These are phyloP conservation scores for Eulemur macaco DNA, from an alignment of 2,113 vertebrate species.

Conservation along the genomic window DNA sequence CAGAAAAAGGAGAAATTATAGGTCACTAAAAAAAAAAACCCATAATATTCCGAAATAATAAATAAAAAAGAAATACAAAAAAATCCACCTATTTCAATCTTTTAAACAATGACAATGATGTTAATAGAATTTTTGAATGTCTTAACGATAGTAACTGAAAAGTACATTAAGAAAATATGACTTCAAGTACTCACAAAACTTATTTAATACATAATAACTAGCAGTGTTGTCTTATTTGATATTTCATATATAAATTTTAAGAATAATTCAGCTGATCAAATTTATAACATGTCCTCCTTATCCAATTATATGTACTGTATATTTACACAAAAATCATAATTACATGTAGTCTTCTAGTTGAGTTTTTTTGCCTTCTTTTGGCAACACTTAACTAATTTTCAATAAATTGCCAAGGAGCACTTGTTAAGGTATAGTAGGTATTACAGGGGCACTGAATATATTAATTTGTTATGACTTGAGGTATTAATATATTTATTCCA, in stretches of 20 bases:
- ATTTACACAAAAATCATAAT: conserved; percentile 28
- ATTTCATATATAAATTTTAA: conserved; percentile 15
- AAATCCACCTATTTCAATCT: background rate
- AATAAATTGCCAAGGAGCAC: background rate
- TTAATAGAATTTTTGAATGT: background rate
- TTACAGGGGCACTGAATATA: background rate
- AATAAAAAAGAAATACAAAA: no score
- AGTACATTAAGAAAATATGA: background rate
- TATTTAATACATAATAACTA: background rate
- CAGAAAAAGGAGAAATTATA: background rate
- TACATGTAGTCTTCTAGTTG: conserved; percentile 32
- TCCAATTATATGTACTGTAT: background rate
- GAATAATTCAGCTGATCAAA: background rate
- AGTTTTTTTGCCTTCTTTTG: conserved; percentile 15
- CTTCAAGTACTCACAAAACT: background rate
- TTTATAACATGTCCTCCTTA: background rate
- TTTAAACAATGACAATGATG: background rate
- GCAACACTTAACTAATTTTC: conserved; percentile 53
- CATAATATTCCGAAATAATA: no score
- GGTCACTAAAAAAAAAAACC: background rate
- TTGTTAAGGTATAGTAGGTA: background rate
- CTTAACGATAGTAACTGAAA: background rate
- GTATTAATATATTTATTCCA: conserved; percentile 16
- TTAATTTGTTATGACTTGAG: conserved; percentile 42
- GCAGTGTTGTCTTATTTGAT: background rate